phyloP scores from a whole-genome alignment of 2,797 vertebrate species.

The Pyrrhura leucotis region DNA sequence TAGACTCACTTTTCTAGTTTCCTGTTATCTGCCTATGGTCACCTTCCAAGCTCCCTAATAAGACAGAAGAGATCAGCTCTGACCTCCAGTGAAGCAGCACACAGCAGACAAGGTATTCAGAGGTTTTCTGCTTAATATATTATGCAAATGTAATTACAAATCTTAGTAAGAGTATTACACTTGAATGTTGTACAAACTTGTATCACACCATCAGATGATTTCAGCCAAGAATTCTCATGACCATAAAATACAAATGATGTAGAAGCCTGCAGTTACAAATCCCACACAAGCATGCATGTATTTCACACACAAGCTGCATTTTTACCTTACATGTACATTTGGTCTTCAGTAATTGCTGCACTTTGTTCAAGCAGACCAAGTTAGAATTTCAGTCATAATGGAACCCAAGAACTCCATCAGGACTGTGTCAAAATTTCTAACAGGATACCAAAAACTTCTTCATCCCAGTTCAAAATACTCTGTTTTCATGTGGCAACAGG shows the following conservation, averaged over 20 bases:
- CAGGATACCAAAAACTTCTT: background rate
- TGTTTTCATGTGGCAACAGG: background rate
- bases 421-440: background rate
- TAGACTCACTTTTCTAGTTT: background rate
- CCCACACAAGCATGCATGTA: background rate
- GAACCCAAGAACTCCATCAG: background rate
- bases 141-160: background rate
- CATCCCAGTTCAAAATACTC: background rate
- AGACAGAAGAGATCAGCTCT: background rate
- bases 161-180: background rate
- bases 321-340: background rate
- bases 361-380: background rate
- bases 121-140: background rate
- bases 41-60: background rate
- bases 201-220: background rate
- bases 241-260: background rate
- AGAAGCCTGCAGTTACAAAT: background rate
- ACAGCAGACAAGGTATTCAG: background rate
- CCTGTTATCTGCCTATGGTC: background rate
- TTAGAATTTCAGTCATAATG: background rate
- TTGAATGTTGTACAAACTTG: background rate
- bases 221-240: background rate
- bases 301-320: background rate
- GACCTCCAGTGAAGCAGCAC: background rate
- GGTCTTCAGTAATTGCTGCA: background rate